Percentiles rank a stretch among this genome's conserved stretches.
Conservation (phyloP, 2,113 vertebrate species). For the Trogon melanurus region DNA sequence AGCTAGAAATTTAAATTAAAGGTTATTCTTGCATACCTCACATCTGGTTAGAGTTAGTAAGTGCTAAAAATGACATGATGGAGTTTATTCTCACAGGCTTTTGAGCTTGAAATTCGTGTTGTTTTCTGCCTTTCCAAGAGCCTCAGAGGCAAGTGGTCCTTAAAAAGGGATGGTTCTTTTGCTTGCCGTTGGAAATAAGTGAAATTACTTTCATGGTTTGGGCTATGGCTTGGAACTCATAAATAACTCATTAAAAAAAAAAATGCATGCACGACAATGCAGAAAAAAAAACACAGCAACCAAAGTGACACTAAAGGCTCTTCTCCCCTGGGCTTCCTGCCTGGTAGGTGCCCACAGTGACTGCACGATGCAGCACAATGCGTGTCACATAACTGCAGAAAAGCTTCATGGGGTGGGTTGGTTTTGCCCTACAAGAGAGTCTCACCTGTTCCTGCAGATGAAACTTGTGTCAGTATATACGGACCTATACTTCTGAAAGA, state of each 20-base stretch:
- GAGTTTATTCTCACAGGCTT: neutral
- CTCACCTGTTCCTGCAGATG: neutral
- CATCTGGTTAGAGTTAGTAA: constrained; percentile 15
- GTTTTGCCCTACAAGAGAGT: neutral
- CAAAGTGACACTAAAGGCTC: neutral
- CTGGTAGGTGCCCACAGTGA: neutral
- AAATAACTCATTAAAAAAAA: neutral
- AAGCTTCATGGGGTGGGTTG: neutral
- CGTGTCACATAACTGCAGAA: neutral
- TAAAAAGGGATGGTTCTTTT: neutral
- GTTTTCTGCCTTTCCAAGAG: constrained; percentile 2
- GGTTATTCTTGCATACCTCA: constrained; percentile 2
- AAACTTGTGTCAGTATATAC: fast-evolving
- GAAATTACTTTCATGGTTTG: neutral
- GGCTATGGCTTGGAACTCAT: neutral
- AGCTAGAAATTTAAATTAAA: constrained; percentile 9
- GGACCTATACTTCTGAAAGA: neutral
- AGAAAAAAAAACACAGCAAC: neutral
- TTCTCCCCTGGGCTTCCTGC: neutral
- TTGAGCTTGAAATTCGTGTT: neutral
- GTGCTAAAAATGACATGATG: neutral
- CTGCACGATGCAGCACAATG: neutral
- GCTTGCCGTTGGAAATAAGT: neutral
- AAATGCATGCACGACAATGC: fast-evolving
- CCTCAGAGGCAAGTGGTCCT: neutral